Percentiles rank a stretch among this genome's conserved stretches.
Evolutionary conservation across 2,113 vertebrate genomes (phyloP).

Genomic region (Oryzias woworae): DNA sequence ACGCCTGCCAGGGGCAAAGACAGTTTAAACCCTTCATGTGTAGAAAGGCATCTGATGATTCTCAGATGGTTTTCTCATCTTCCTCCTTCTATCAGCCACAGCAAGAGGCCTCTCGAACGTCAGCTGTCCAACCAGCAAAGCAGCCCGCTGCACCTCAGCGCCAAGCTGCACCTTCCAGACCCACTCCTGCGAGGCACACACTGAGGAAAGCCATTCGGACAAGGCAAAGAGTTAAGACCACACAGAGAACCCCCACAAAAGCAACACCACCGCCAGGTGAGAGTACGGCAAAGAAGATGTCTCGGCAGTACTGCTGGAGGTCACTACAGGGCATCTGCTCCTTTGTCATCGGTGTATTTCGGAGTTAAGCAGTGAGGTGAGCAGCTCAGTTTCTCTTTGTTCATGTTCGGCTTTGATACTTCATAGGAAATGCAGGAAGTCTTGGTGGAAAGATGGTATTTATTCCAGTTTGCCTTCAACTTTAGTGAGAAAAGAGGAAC

Average conservation of each 20-base stretch:
- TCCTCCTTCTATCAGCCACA: conserved; percentile 23
- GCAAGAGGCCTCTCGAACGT: not conserved
- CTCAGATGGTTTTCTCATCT: conserved; percentile 72
- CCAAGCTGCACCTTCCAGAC: not conserved
- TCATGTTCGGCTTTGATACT: too few species aligned
- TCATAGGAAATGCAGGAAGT: too few species aligned
- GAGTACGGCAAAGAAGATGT: conserved; percentile 71
- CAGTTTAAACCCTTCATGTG: conserved; percentile 80
- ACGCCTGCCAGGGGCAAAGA: conserved; percentile 71
- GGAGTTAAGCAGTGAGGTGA: conserved; percentile 72
- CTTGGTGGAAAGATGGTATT: too few species aligned
- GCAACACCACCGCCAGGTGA: conserved; percentile 42
- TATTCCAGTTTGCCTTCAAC: too few species aligned
- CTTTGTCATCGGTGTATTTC: conserved; percentile 78
- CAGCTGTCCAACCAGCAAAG: not conserved
- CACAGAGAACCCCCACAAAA: conserved; percentile 6
- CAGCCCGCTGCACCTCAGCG: not conserved
- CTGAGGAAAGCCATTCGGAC: not conserved
- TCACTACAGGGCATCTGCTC: conserved; percentile 79
- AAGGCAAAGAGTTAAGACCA: conserved; percentile 18
- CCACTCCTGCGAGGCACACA: not conserved
- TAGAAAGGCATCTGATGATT: conserved; percentile 72
- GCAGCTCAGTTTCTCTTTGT: not conserved
- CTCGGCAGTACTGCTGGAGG: conserved; percentile 81
- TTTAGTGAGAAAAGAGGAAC: too few species aligned